Evolutionary conservation across 2,797 vertebrate genomes (phyloP), one percentile per base, ranked within the genome.

Genomic region (Myripristis jacobus): DNA sequence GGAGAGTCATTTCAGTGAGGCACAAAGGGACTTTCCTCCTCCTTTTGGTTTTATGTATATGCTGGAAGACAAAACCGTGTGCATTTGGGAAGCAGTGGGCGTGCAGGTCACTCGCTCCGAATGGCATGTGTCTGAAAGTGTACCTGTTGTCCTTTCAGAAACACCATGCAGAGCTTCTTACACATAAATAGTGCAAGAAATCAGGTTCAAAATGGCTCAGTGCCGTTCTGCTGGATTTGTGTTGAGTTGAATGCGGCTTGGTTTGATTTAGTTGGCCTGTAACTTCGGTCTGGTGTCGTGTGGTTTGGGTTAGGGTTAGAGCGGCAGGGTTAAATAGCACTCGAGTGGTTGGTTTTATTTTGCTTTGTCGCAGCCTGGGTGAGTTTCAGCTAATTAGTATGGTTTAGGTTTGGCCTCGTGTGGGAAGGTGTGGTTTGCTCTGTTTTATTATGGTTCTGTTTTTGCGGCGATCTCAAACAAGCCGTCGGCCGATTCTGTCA

Each of bases 11-110:
- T 71, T 55, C 15, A 18, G 27, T n/a, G 41, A 55, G 46, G 19
- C 58, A 57, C 31, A 51, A 47, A 76, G 77, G 31, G 29, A 58
- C 52, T 61, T 55, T 58, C 19, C 24, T 24, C 65, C 48, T 78
- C 15, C 10, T 66, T 60, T 44, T 36, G 10, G 41, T 47, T 73
- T 47, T 73, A n/a, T n/a, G 70, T 8, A 22, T 19, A 19, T 73
- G 66, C 4, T 19, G 24, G 31, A 41, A 6, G 57, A 24, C 57
- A 29, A 15, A 55, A 8, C 12, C 12, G 34, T 36, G 8, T 1
- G 34, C 34, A 7, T 31, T 31, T 31, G 29, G 29, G 4, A 31
- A 31, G 2, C 29, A 31, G 2, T 31, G 29, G 4, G 4, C 8
- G 8, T 31, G 29, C 29, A 31, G 8, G 29, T 61, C 47, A 1